Evolutionary conservation across 2,113 vertebrate genomes (phyloP).

Genomic region (Rhombomys opimus): DNA sequence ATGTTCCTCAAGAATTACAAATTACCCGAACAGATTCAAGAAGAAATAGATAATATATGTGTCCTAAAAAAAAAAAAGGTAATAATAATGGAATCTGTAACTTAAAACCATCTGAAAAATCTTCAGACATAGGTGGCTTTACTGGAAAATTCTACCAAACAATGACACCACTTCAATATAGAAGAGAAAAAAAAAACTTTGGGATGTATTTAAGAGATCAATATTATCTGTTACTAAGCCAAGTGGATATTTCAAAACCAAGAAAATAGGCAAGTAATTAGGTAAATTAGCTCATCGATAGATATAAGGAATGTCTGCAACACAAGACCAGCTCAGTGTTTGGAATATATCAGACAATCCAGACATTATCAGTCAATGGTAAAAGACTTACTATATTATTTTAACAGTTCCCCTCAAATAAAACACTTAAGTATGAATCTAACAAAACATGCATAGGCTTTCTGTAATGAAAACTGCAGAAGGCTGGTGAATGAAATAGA

Average conservation of each 20-base stretch:
- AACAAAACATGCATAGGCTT: not conserved
- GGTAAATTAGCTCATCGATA: not conserved
- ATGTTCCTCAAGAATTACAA: constrained; percentile 30
- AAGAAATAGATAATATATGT: not conserved
- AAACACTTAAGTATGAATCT: not conserved
- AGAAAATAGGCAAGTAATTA: not conserved
- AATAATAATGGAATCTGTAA: not conserved
- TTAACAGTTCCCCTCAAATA: not conserved
- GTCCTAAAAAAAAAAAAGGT: not conserved
- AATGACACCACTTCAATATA: not conserved
- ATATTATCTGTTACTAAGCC: not conserved
- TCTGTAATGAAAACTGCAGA: not conserved
- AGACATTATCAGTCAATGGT: not conserved
- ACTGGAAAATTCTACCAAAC: not conserved
- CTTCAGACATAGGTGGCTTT: not conserved
- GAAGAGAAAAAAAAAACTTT: not conserved
- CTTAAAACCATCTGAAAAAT: not conserved
- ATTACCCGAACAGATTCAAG: not conserved
- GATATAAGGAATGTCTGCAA: not conserved
- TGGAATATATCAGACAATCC: not conserved
- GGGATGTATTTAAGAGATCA: not conserved
- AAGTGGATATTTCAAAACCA: constrained; percentile 5
- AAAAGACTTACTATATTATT: constrained; percentile 20
- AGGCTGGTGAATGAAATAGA: not conserved
- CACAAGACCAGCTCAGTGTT: not conserved